Percentiles rank a stretch among this genome's conserved stretches.
phyloP scores from a whole-genome alignment of 2,113 vertebrate species.

The Morone saxatilis region DNA sequence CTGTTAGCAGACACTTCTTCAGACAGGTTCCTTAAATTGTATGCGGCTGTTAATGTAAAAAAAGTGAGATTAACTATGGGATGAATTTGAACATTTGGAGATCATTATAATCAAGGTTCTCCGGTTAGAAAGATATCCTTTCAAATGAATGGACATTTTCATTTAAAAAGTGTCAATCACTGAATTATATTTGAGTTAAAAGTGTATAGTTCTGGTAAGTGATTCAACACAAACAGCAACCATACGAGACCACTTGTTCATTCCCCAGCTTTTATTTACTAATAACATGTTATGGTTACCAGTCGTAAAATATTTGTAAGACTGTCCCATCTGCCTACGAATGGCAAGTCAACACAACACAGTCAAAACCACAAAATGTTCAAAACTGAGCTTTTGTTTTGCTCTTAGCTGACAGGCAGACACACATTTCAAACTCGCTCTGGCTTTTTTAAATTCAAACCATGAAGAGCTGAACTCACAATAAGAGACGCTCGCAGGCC shows the following conservation, averaged over 20 bases:
- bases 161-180: neutral
- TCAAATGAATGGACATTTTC: neutral
- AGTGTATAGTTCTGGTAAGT: neutral
- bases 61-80: neutral
- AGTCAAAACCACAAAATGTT: slow-evolving; percentile 59
- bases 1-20: neutral
- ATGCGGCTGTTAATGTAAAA: neutral
- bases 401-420: slow-evolving; percentile 55
- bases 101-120: neutral
- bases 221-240: slow-evolving; percentile 1
- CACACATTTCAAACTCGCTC: slow-evolving; percentile 53
- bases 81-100: slow-evolving; percentile 7
- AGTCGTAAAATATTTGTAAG: slow-evolving; percentile 46
- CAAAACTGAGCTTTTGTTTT: slow-evolving; percentile 54
- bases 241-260: slow-evolving; percentile 29
- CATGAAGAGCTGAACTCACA: slow-evolving; percentile 45
- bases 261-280: slow-evolving; percentile 45
- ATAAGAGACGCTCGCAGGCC: slow-evolving; percentile 25
- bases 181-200: neutral
- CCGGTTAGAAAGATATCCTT: neutral
- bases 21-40: neutral
- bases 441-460: slow-evolving; percentile 66
- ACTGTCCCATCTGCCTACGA: slow-evolving; percentile 37
- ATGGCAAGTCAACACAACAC: slow-evolving; percentile 63
- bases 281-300: slow-evolving; percentile 61